Evolutionary conservation across 2,888 invertebrate genomes (phyloP).

Genomic region (Pyrochroa serraticornis): DNA sequence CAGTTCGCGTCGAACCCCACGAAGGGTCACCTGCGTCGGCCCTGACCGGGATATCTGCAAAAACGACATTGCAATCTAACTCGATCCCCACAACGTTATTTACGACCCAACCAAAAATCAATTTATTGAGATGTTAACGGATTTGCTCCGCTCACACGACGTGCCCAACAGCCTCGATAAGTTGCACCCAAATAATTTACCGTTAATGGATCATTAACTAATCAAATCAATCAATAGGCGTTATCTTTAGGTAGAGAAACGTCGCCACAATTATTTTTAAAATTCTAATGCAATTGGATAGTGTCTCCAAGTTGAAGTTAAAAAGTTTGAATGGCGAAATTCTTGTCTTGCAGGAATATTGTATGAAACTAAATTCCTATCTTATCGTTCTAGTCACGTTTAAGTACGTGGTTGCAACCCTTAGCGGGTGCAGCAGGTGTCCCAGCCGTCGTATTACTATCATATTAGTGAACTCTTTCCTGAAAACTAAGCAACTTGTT

Average conservation of each 20-base stretch:
- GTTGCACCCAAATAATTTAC: no score
- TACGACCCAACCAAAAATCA: constrained; percentile 4
- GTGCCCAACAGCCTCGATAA: no score
- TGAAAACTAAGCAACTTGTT: constrained; percentile 7
- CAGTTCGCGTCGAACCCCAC: constrained; percentile 52
- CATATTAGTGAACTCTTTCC: constrained; percentile 29
- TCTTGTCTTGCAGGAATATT: constrained; percentile 1
- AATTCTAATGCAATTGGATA: no score
- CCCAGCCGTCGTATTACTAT: constrained; percentile 28
- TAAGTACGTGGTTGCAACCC: constrained; percentile 16
- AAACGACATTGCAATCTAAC: background rate
- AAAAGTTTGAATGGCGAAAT: constrained; percentile 5
- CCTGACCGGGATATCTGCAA: constrained; percentile 58
- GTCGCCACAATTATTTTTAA: no score
- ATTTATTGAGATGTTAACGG: constrained; percentile 19
- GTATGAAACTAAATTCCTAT: constrained; percentile 12
- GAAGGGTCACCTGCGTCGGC: constrained; percentile 55
- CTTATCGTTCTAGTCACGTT: constrained; percentile 22
- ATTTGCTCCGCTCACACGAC: no score
- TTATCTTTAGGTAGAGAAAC: no score
- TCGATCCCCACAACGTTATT: constrained; percentile 3
- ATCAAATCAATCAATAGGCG: no score
- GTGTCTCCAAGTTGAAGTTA: no score
- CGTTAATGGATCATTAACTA: no score
- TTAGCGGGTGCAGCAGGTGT: constrained; percentile 26